Conservation (phyloP, 2,888 invertebrate genomes). For the Oscheius sp. region DNA sequence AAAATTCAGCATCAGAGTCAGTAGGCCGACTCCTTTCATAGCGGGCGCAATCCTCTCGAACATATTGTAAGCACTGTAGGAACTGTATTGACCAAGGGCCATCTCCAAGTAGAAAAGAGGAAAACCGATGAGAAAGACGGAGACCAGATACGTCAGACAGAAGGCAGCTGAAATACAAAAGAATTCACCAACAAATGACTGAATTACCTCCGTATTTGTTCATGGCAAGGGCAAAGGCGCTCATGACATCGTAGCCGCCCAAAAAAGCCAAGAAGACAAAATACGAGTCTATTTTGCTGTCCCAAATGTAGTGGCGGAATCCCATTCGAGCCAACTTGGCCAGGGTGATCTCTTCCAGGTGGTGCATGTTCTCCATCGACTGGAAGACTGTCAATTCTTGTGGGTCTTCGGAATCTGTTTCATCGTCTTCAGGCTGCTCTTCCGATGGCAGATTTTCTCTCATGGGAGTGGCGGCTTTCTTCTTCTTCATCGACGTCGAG, state of each 20-base stretch:
- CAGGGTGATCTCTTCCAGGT: background rate
- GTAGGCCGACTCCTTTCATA: slow-evolving; percentile 13
- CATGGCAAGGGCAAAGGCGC: background rate
- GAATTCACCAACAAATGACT: background rate
- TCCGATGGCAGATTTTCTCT: too few species aligned
- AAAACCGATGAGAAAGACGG: slow-evolving; percentile 27
- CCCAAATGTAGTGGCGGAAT: slow-evolving; percentile 5
- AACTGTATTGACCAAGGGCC: slow-evolving; percentile 28
- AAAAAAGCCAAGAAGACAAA: slow-evolving; percentile 22
- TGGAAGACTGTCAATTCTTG: background rate
- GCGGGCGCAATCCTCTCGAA: slow-evolving; percentile 29
- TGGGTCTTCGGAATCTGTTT: background rate
- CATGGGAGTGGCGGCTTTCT: too few species aligned
- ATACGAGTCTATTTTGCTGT: background rate
- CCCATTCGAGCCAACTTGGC: slow-evolving; percentile 17
- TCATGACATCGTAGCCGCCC: slow-evolving; percentile 10
- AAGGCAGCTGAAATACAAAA: slow-evolving; percentile 9
- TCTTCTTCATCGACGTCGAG: too few species aligned
- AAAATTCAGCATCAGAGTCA: background rate
- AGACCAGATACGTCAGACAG: slow-evolving; percentile 4
- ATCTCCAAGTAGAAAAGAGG: slow-evolving; percentile 34
- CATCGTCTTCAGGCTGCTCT: background rate
- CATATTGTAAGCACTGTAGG: background rate
- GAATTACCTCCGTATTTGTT: slow-evolving; percentile 10
- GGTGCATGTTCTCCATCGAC: background rate